Evolutionary conservation across 1,140 invertebrate species (phyloP), one percentile per base, ranked within the genome.

Genomic region (Bombus affinis): DNA sequence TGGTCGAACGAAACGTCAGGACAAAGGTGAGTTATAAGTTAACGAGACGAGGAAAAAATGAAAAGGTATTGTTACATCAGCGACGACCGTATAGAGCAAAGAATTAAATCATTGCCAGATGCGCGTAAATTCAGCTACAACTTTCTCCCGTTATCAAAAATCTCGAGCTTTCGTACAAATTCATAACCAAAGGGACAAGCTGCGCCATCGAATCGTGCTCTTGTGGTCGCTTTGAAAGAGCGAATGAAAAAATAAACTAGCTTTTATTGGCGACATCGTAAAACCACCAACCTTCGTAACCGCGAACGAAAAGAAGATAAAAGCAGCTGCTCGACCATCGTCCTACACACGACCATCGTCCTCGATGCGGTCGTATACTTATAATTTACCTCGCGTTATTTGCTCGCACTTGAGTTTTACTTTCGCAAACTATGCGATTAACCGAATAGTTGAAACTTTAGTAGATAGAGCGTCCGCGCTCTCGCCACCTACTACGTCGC

Each of bases 191-290:
- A 28, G 42, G 47, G 70, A 71, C 74, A 68, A 82, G 62, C 85
- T 62, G 62, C 18, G 18, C 32, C 66, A 71, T 62, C 28, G 28
- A 87, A 82, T 75, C 68, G 77, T 39, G 25, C 32, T n/a, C 39
- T 6, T 1, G 28, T 42, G 66, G 59, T 76, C 76, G 59, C 35
- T 78, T 74, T 35, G 62, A 47, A 68, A 81, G 44, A 32, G 22
- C 12, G 57, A 57, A n/a, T 80, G 79, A 28, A 66, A 65, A 59
- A 71, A 89, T 89, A 82, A 88, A 88, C 47, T 83, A 89, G 74
- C 76, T 89, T 88, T 88, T 89, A 82, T 88, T 80, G 25, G 28
- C 68, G n/a, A 18, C 28, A 71, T 72, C 77, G 75, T 89, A 89
- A 89, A 89, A 81, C 77, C 57, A 44, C 9, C 62, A 35, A 39